Conservation (phyloP, 2,797 vertebrate genomes). For the Siniperca scherzeri region DNA sequence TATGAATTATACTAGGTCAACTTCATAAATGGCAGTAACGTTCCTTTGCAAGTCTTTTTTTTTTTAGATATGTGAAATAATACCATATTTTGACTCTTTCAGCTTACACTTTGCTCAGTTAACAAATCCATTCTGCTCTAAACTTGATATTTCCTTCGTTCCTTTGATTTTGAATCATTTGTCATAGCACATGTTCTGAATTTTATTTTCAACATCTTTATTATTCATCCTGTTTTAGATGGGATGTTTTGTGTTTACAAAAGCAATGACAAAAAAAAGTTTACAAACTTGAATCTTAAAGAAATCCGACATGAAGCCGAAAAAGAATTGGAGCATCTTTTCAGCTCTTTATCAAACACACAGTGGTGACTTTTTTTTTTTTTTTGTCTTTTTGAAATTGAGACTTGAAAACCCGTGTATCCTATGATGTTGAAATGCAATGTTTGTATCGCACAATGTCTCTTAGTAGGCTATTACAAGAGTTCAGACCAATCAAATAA, state of each 20-base stretch:
- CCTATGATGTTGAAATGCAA: conserved; percentile 87
- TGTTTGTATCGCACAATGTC: conserved; percentile 89
- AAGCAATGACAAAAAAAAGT: conserved; percentile 83
- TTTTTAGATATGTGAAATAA: conserved; percentile 63
- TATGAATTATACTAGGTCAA: conserved; percentile 74
- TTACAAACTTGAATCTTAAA: conserved; percentile 90
- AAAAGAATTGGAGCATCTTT: conserved; percentile 81
- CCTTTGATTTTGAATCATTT: conserved; percentile 68
- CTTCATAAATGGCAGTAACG: conserved; percentile 66
- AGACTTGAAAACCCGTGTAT: conserved; percentile 91
- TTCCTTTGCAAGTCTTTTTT: conserved; percentile 58
- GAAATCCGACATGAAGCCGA: conserved; percentile 82
- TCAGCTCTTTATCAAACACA: conserved; percentile 80
- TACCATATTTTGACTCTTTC: conserved; percentile 67
- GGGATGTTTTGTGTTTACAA: conserved; percentile 89
- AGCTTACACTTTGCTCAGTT: conserved; percentile 72
- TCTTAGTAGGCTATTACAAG: conserved; percentile 91
- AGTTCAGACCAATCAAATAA: conserved; percentile 94
- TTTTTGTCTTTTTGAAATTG: conserved; percentile 85
- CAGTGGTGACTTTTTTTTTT: conserved; percentile 84
- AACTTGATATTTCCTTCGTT: conserved; percentile 69
- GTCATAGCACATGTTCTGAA: conserved; percentile 76
- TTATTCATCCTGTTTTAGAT: conserved; percentile 77
- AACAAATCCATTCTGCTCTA: conserved; percentile 69
- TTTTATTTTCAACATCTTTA: conserved; percentile 81